These are phyloP conservation scores for Diploscapter pachys DNA, from an alignment of 1,140 invertebrate genomes.

Conservation along the genomic window DNA sequence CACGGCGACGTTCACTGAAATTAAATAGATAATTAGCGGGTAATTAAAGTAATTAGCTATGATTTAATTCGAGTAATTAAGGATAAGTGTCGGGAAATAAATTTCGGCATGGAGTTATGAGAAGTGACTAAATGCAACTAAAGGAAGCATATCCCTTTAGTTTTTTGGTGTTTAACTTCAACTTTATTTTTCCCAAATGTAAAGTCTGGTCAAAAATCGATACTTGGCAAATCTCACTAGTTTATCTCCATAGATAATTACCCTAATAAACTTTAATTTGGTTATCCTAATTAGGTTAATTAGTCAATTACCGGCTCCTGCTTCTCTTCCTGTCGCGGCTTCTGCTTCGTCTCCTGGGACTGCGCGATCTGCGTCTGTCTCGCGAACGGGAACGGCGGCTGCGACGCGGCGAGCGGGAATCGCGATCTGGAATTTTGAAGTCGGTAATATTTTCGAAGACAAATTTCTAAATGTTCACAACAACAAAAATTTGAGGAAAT, in stretches of 20 bases:
- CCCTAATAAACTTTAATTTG: too few species aligned
- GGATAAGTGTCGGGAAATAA: not conserved
- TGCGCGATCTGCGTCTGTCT: slow-evolving; percentile 17
- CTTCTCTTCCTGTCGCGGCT: slow-evolving; percentile 30
- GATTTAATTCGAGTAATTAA: slow-evolving; percentile 15
- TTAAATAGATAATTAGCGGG: not conserved
- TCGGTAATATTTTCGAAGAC: slow-evolving; percentile 22
- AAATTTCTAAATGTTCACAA: slow-evolving; percentile 8
- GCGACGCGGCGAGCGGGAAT: slow-evolving; percentile 28
- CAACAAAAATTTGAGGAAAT: not conserved
- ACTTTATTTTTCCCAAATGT: too few species aligned
- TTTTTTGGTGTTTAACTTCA: too few species aligned
- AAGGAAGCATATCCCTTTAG: too few species aligned
- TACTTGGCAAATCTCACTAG: not conserved
- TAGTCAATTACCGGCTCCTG: slow-evolving; percentile 6
- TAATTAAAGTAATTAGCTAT: not conserved
- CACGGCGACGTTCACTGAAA: not conserved
- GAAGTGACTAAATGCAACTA: not conserved
- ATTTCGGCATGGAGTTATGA: not conserved
- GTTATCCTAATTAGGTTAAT: too few species aligned
- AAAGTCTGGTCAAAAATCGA: too few species aligned
- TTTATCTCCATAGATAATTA: too few species aligned
- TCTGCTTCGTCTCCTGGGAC: slow-evolving; percentile 21
- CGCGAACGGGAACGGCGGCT: slow-evolving; percentile 23
- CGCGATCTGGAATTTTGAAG: slow-evolving; percentile 10